phyloP scores from a whole-genome alignment of 2,888 invertebrate species.

The Sthenelais limicola region DNA sequence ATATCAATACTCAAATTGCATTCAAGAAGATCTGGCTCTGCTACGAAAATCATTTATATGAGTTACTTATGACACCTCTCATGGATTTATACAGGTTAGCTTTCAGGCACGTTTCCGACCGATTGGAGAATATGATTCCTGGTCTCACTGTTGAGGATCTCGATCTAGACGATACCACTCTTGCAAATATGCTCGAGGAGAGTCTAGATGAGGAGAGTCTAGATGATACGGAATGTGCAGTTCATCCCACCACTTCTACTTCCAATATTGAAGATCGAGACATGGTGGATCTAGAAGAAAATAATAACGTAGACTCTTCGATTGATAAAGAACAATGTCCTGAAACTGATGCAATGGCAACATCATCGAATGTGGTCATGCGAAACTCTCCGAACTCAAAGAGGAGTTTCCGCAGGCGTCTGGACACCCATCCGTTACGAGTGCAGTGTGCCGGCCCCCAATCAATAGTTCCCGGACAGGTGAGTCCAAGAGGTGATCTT shows the following conservation, averaged over 20 bases:
- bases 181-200: conserved; percentile 40
- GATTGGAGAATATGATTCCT: conserved; percentile 49
- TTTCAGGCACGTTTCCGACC: conserved; percentile 51
- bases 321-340: too few species aligned
- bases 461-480: background rate
- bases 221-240: too few species aligned
- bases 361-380: too few species aligned
- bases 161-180: conserved; percentile 40
- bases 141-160: conserved; percentile 48
- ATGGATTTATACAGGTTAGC: conserved; percentile 57
- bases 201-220: conserved; percentile 3
- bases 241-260: too few species aligned
- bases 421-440: background rate
- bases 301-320: too few species aligned
- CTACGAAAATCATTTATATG: conserved; percentile 62
- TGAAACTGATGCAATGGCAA: too few species aligned
- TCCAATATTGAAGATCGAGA: too few species aligned
- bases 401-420: conserved; percentile 5
- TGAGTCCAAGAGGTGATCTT: background rate
- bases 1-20: conserved; percentile 10
- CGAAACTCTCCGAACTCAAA: too few species aligned
- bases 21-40: conserved; percentile 60
- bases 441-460: background rate
- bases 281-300: too few species aligned
- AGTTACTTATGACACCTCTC: conserved; percentile 54